These are phyloP conservation scores for Laticauda laticaudata DNA, from an alignment of 2,113 vertebrate genomes.

Conservation along the genomic window DNA sequence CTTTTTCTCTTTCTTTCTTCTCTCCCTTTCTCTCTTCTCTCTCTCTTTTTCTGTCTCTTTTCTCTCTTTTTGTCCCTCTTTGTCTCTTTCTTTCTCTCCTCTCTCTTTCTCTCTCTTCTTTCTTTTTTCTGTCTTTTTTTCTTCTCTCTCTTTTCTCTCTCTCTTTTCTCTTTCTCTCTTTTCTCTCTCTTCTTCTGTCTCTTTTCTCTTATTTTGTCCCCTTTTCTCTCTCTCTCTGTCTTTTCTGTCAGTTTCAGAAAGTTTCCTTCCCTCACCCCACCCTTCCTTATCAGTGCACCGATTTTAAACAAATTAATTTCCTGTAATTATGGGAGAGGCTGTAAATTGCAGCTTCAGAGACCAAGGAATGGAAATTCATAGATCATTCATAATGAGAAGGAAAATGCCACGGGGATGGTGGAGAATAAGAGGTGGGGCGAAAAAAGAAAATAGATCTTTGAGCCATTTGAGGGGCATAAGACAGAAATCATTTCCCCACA, in stretches of 20 bases:
- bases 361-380: not conserved
- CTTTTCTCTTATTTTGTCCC: too few relatives aligned
- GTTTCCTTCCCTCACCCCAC: not conserved
- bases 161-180: too few relatives aligned
- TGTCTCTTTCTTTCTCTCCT: too few relatives aligned
- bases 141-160: too few relatives aligned
- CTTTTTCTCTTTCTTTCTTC: too few relatives aligned
- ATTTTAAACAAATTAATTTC: constrained; percentile 12
- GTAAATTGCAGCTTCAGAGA: constrained; percentile 5
- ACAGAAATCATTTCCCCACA: not conserved
- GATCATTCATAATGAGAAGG: not conserved
- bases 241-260: not conserved
- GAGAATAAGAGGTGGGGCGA: not conserved
- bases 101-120: too few relatives aligned
- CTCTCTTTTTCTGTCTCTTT: fast-evolving
- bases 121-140: too few relatives aligned
- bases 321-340: not conserved
- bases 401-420: not conserved
- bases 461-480: not conserved
- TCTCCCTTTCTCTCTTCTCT: too few relatives aligned
- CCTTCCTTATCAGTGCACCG: not conserved
- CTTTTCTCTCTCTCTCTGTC: too few relatives aligned
- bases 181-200: too few relatives aligned
- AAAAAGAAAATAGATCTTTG: too few relatives aligned
- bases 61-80: too few relatives aligned